Percentiles rank a stretch among this genome's conserved stretches.
These are phyloP conservation scores for Ochropleura leucogaster DNA, from an alignment of 2,888 invertebrate genomes.

Conservation along the genomic window DNA sequence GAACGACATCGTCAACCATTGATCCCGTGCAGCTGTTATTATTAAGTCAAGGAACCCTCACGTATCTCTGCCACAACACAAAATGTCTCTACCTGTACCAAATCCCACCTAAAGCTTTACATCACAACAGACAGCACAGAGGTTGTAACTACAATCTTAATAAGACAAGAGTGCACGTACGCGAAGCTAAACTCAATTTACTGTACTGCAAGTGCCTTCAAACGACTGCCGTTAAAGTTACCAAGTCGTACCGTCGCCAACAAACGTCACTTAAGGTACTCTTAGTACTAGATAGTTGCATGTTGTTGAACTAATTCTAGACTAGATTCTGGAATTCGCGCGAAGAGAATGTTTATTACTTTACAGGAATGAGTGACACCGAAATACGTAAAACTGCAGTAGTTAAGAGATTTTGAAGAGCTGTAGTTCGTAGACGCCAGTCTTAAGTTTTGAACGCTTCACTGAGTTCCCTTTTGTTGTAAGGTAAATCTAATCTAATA, in stretches of 20 bases:
- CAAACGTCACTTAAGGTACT: conserved; percentile 50
- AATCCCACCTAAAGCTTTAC: conserved; percentile 3
- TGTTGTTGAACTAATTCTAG: conserved; percentile 37
- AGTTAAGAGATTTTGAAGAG: conserved; percentile 16
- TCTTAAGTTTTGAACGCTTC: conserved; percentile 42
- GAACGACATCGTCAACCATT: background rate
- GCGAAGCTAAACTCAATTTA: conserved; percentile 77
- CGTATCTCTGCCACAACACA: background rate
- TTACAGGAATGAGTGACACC: conserved; percentile 43
- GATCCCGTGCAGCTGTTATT: background rate
- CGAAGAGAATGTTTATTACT: conserved; percentile 43
- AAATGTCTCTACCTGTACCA: background rate
- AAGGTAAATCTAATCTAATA: conserved; percentile 6
- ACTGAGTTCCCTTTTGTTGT: conserved; percentile 16
- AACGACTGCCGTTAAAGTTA: conserved; percentile 58
- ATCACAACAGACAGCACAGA: conserved; percentile 12
- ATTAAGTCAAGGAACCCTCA: no score
- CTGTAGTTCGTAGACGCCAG: no score
- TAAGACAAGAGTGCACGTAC: conserved; percentile 73
- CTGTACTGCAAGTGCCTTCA: conserved; percentile 72
- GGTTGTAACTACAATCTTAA: conserved; percentile 58
- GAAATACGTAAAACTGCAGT: conserved; percentile 40
- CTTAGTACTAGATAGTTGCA: conserved; percentile 36
- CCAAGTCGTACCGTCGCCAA: conserved; percentile 48
- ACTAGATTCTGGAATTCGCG: conserved; percentile 16